Conservation (phyloP, 2,797 vertebrate genomes). For the Euphonia xanthogaster region DNA sequence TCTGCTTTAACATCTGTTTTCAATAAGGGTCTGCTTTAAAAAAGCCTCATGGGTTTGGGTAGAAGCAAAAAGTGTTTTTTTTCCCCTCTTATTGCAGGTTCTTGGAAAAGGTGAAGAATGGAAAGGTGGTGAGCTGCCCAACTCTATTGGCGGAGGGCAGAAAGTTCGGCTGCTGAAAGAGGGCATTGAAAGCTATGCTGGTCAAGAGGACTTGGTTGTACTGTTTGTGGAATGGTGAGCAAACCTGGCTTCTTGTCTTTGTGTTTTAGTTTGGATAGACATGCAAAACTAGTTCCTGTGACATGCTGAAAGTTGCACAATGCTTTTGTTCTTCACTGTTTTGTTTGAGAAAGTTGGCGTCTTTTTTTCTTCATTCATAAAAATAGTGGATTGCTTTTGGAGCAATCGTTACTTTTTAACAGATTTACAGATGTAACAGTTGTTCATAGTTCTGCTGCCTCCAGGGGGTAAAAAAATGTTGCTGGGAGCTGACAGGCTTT, state of each 20-base stretch:
- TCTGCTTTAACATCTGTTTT: conserved; percentile 54
- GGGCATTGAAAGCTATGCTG: conserved; percentile 80
- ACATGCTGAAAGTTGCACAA: background rate
- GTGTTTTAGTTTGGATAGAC: background rate
- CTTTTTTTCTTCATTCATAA: conserved; percentile 28
- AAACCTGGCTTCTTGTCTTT: background rate
- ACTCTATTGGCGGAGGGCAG: conserved; percentile 92
- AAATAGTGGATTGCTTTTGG: background rate
- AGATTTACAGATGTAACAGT: conserved; percentile 4
- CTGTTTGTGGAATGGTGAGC: conserved; percentile 91
- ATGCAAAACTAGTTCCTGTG: background rate
- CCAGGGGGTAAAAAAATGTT: background rate
- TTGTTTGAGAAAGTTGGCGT: background rate
- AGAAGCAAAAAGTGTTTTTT: background rate
- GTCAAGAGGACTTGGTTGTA: conserved; percentile 86
- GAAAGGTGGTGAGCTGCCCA: conserved; percentile 89
- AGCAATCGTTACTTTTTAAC: background rate
- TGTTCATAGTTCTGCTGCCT: background rate
- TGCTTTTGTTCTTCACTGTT: background rate
- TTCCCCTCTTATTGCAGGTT: conserved; percentile 74
- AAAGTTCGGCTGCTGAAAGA: conserved; percentile 94
- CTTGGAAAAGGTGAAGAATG: conserved; percentile 90
- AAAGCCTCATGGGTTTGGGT: background rate
- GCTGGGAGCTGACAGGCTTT: background rate
- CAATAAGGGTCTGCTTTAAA: background rate